Evolutionary conservation across 2,888 invertebrate genomes (phyloP), one percentile per base, ranked within the genome.

Genomic region (Petrophora chlorosata): DNA sequence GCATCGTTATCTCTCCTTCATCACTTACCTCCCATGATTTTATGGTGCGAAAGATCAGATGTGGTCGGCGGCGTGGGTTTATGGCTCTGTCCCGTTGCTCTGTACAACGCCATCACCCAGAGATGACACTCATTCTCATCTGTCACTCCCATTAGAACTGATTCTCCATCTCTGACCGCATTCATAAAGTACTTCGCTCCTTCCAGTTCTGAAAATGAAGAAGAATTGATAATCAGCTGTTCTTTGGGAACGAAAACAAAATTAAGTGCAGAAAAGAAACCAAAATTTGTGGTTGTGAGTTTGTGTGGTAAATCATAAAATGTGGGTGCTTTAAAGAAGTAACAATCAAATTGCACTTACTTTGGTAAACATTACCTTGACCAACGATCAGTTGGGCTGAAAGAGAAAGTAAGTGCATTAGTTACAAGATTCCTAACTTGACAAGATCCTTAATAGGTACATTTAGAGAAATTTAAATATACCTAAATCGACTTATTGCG

Each of bases 51-150:
- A 0, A 50, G 39, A 59, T 94, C 94, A 2, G 94, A 94, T 10
- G 96, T 96, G 29, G 96, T 92, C 0, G 98, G 98, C 4, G 99
- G 99, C 1, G 98, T 97, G 4, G 99, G 99, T 82, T 99, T 99
- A 87, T 99, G 99, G 39, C 98, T 97, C 85, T 99, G 99, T 3
- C 99, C 99, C 1, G 99, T 99, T n/a, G 99, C 99, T 65, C 99
- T 92, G 84, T 99, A 99, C 92, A 99, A 93, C 1, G 99, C 99
- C 96, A 99, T 99, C 19, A 99, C 99, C 99, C 99, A 99, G 58
- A 99, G 90, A 77, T 99, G 98, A 70, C 98, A 96, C 80, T 99
- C 99, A 74, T 97, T 98, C 89, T 99, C 98, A 81, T 99, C 98
- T 63, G 98, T 97, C 67, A 98, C 97, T 3, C 98, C 98, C 91